phyloP scores from a whole-genome alignment of 2,888 invertebrate genomes.

The Oscheius onirici region DNA sequence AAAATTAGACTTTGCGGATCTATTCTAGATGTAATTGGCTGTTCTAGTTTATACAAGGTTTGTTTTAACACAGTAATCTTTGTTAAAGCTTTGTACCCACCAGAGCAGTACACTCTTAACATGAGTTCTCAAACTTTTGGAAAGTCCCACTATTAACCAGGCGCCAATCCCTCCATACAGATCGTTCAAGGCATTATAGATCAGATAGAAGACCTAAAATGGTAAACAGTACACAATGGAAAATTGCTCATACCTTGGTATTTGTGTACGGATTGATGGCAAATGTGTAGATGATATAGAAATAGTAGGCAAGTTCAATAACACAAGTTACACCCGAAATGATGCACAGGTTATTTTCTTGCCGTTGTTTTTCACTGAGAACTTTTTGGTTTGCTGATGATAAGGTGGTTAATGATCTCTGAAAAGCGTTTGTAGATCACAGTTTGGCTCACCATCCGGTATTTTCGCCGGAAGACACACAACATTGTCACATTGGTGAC shows the following conservation, averaged over 20 bases:
- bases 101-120: constrained; percentile 33
- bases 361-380: constrained; percentile 48
- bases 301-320: constrained; percentile 47
- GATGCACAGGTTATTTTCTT: constrained; percentile 47
- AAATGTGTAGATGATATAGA: constrained; percentile 48
- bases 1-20: no score
- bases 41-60: no score
- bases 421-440: neutral
- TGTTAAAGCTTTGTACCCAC: neutral
- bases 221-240: no score
- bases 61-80: no score
- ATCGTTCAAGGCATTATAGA: constrained; percentile 50
- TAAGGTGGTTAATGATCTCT: constrained; percentile 27
- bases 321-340: constrained; percentile 47
- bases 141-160: constrained; percentile 50
- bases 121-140: constrained; percentile 42
- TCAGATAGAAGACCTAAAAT: constrained; percentile 52
- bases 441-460: constrained; percentile 20
- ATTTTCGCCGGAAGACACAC: constrained; percentile 41
- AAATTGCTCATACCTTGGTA: constrained; percentile 31
- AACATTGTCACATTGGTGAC: constrained; percentile 47
- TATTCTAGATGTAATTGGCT: no score
- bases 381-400: constrained; percentile 40
- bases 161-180: constrained; percentile 49
- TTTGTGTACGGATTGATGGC: constrained; percentile 49